Evolutionary conservation across 1,140 invertebrate species (phyloP).

Genomic region (Thalassaphorura encarpata): DNA sequence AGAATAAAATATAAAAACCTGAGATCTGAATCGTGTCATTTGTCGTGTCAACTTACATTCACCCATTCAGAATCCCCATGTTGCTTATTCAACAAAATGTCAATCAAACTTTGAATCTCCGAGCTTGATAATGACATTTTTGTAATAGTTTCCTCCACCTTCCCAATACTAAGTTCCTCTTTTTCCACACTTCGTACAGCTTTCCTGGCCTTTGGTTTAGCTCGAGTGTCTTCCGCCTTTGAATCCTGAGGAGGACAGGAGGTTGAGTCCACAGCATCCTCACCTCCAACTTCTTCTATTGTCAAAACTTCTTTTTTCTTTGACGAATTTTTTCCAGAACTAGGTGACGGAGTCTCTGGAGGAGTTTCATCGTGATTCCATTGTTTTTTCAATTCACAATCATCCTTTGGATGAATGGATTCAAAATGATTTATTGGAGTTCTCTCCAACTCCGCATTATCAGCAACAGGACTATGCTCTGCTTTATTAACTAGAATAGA

Average conservation of each 20-base stretch:
- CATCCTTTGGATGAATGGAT: slow-evolving; percentile 65
- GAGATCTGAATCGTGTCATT: neutral
- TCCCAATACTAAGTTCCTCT: slow-evolving; percentile 11
- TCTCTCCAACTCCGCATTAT: slow-evolving; percentile 31
- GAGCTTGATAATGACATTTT: slow-evolving; percentile 52
- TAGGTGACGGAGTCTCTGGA: too few species aligned
- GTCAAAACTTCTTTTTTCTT: neutral
- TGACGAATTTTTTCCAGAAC: neutral
- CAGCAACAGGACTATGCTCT: slow-evolving; percentile 42
- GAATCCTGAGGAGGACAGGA: neutral
- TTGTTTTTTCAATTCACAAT: slow-evolving; percentile 51
- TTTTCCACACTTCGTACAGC: neutral
- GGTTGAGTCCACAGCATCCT: neutral
- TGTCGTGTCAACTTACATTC: slow-evolving; percentile 39
- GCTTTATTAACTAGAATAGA: slow-evolving; percentile 56
- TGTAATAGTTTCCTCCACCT: slow-evolving; percentile 18
- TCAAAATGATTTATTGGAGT: slow-evolving; percentile 61
- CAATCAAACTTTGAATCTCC: slow-evolving; percentile 78
- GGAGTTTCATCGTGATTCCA: slow-evolving; percentile 7
- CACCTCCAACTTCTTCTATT: neutral
- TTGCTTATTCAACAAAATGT: slow-evolving; percentile 75
- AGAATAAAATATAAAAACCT: slow-evolving; percentile 4
- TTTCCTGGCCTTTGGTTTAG: neutral
- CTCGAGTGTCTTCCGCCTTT: neutral
- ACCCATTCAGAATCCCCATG: slow-evolving; percentile 74